Conservation (phyloP, 2,113 vertebrate species). For the Menura novaehollandiae region DNA sequence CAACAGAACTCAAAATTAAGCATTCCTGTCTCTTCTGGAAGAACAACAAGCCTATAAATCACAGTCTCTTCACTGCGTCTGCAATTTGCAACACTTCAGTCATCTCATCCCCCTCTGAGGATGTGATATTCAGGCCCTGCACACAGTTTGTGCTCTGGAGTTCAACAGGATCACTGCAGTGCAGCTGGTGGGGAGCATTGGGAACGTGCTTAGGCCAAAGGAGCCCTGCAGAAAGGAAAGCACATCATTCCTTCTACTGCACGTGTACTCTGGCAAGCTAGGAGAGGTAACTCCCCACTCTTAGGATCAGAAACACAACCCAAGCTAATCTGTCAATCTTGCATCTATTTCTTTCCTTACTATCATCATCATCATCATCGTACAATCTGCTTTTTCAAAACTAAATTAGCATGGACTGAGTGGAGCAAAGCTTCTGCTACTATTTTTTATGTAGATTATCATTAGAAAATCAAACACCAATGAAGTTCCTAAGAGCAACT, state of each 20-base stretch:
- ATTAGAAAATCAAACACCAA: not conserved
- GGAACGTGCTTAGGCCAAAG: not conserved
- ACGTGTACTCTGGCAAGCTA: not conserved
- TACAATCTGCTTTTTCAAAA: not conserved
- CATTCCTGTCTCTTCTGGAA: not conserved
- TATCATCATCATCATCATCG: not conserved
- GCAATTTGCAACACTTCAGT: conserved; percentile 13
- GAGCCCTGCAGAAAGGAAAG: not conserved
- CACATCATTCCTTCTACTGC: not conserved
- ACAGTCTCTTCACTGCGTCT: not conserved
- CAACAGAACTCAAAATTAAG: conserved; percentile 31
- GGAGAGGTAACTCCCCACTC: not conserved
- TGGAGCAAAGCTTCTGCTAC: not conserved
- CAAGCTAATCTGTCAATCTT: not conserved
- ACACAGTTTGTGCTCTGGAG: not conserved
- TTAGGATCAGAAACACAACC: not conserved
- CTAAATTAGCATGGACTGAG: not conserved
- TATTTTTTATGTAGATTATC: not conserved
- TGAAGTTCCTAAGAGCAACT: not conserved
- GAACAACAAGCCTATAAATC: conserved; percentile 34
- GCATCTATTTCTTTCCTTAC: not conserved
- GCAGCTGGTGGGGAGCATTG: not conserved
- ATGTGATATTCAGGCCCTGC: not conserved
- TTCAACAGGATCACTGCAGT: not conserved
- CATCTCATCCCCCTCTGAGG: not conserved